Evolutionary conservation across 2,113 vertebrate genomes (phyloP).

Genomic region (Sigmodon hispidus): DNA sequence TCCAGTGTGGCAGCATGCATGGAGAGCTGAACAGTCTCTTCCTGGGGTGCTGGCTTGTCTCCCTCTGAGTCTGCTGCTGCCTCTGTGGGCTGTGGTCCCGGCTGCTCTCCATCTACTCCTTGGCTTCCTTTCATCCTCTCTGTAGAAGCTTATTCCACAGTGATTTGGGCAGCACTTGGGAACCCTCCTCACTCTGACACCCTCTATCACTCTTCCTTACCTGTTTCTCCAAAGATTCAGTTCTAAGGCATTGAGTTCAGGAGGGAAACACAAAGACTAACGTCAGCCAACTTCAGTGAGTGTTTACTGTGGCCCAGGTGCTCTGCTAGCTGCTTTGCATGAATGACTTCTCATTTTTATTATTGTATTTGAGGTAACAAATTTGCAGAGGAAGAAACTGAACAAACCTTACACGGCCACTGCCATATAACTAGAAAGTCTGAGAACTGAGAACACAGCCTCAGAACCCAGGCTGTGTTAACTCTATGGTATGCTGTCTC

Average conservation of each 20-base stretch:
- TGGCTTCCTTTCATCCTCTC: not conserved
- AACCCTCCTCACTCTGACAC: not conserved
- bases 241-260: not conserved
- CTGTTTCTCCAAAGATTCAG: not conserved
- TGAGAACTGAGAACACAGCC: not conserved
- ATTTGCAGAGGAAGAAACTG: not conserved
- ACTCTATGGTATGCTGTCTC: not conserved
- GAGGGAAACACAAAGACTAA: not conserved
- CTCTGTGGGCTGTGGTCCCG: not conserved
- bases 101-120: not conserved
- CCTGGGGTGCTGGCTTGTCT: not conserved
- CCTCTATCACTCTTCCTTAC: not conserved
- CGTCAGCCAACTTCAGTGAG: not conserved
- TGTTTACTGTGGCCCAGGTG: not conserved
- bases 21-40: slow-evolving; percentile 8
- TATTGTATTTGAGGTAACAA: not conserved
- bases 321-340: not conserved
- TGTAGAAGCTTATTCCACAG: not conserved
- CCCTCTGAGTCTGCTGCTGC: not conserved
- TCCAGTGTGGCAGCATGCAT: not conserved
- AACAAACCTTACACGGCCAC: not conserved
- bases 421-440: not conserved
- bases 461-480: not conserved
- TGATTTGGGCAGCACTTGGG: not conserved
- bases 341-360: slow-evolving; percentile 5